Conservation (phyloP, 35 echinoderm and acorn worm genomes). For the Lytechinus variegatus region DNA sequence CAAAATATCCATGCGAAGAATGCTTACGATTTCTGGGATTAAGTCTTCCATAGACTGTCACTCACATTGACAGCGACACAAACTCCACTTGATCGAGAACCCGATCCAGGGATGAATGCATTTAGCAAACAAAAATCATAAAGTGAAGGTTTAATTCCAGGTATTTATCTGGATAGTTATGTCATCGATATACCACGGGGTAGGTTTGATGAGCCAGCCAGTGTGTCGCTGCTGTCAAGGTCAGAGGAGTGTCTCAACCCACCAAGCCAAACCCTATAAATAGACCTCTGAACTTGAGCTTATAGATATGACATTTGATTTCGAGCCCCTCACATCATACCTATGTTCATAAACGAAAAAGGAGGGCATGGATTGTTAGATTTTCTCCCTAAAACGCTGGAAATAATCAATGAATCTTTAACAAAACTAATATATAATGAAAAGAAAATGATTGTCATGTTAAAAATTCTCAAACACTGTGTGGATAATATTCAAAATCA, state of each 20-base stretch:
- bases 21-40: background rate
- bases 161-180: slow-evolving; percentile 34
- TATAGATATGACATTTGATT: slow-evolving; percentile 18
- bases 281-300: slow-evolving; percentile 34
- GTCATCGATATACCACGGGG: background rate
- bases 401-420: background rate
- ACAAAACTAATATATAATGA: background rate
- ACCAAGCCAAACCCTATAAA: background rate
- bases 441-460: background rate
- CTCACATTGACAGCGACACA: background rate
- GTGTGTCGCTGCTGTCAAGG: slow-evolving; percentile 26
- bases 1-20: background rate
- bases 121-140: background rate
- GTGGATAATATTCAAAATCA: background rate
- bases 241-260: background rate
- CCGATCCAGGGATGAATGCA: slow-evolving; percentile 28
- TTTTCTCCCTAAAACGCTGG: background rate
- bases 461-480: too few relatives aligned
- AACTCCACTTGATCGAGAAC: slow-evolving; percentile 15
- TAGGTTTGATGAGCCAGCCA: background rate
- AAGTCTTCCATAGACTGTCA: background rate
- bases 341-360: background rate
- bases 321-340: background rate
- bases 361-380: background rate
- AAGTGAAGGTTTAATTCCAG: background rate